Percentiles rank a stretch among this genome's conserved stretches.
Conservation (phyloP, 1,140 invertebrate genomes). For the Drosophila sulfurigaster region DNA sequence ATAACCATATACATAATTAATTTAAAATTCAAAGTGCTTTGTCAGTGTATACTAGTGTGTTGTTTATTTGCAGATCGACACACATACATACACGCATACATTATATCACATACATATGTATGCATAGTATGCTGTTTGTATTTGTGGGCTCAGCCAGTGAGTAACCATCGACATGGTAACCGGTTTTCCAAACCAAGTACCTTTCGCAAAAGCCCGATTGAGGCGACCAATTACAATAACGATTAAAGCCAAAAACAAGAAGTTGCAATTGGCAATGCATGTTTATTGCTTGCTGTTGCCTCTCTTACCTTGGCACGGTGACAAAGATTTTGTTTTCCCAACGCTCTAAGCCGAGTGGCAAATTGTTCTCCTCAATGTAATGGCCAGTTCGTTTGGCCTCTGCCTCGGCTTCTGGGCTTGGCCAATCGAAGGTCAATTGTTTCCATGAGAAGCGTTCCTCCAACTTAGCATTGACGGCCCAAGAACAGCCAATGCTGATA, state of each 20-base stretch:
- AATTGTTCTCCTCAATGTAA: conserved; percentile 89
- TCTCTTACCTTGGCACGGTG: conserved; percentile 88
- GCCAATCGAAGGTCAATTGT: conserved; percentile 89
- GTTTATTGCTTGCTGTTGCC: conserved; percentile 1
- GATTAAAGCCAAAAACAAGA: conserved; percentile 36
- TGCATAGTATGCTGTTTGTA: not conserved
- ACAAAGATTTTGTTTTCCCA: conserved; percentile 92
- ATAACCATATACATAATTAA: conserved; percentile 50
- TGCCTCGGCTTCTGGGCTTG: conserved; percentile 87
- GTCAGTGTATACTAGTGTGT: not conserved
- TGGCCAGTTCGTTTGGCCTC: conserved; percentile 87
- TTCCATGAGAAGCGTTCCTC: conserved; percentile 89
- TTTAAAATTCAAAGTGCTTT: conserved; percentile 67
- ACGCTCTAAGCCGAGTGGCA: conserved; percentile 90
- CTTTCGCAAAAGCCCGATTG: conserved; percentile 66
- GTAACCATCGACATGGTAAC: conserved; percentile 45
- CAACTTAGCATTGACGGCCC: conserved; percentile 74
- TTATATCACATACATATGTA: not conserved
- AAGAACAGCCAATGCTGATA: conserved; percentile 44
- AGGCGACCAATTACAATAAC: conserved; percentile 52
- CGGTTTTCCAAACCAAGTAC: conserved; percentile 60
- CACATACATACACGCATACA: not conserved
- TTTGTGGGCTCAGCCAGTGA: conserved; percentile 12
- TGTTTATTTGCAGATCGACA: conserved; percentile 17
- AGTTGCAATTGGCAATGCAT: conserved; percentile 30